These are phyloP conservation scores for Melanotaenia trifasciata DNA, from an alignment of 2,797 vertebrate species.

Conservation along the genomic window DNA sequence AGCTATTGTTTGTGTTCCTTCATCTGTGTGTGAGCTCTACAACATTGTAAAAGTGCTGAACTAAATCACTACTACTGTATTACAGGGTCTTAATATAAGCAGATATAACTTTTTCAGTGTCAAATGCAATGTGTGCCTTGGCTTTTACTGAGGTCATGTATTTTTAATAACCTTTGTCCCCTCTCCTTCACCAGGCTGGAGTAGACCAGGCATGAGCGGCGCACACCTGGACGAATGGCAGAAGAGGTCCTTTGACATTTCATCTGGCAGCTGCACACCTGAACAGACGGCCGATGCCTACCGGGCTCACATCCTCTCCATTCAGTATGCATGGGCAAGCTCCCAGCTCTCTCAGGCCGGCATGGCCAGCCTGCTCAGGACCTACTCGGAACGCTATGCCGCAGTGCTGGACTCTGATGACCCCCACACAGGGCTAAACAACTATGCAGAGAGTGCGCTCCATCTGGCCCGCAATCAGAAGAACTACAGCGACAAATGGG, in stretches of 20 bases:
- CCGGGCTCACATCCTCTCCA: slow-evolving; percentile 89
- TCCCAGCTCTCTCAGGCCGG: slow-evolving; percentile 89
- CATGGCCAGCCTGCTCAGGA: slow-evolving; percentile 88
- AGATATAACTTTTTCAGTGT: slow-evolving; percentile 22
- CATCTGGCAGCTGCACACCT: slow-evolving; percentile 87
- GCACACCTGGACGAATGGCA: slow-evolving; percentile 94
- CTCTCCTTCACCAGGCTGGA: slow-evolving; percentile 73
- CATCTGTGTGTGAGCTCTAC: background rate
- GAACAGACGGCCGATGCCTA: slow-evolving; percentile 92
- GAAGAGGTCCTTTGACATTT: slow-evolving; percentile 91
- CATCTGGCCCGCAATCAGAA: slow-evolving; percentile 90
- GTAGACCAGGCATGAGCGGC: slow-evolving; percentile 85
- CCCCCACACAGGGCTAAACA: slow-evolving; percentile 89
- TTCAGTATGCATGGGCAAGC: slow-evolving; percentile 96
- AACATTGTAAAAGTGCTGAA: background rate
- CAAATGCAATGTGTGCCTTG: slow-evolving; percentile 27
- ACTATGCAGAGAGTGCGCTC: slow-evolving; percentile 91
- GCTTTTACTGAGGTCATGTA: slow-evolving; percentile 59
- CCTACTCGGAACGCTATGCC: slow-evolving; percentile 89
- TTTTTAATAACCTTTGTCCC: slow-evolving; percentile 75
- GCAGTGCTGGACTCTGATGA: slow-evolving; percentile 93
- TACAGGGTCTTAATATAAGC: background rate
- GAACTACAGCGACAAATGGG: slow-evolving; percentile 92
- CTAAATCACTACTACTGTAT: background rate
- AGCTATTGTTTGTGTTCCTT: background rate